Evolutionary conservation across 92 coral and sea anemone species (phyloP).

Genomic region (Porites divaricata): DNA sequence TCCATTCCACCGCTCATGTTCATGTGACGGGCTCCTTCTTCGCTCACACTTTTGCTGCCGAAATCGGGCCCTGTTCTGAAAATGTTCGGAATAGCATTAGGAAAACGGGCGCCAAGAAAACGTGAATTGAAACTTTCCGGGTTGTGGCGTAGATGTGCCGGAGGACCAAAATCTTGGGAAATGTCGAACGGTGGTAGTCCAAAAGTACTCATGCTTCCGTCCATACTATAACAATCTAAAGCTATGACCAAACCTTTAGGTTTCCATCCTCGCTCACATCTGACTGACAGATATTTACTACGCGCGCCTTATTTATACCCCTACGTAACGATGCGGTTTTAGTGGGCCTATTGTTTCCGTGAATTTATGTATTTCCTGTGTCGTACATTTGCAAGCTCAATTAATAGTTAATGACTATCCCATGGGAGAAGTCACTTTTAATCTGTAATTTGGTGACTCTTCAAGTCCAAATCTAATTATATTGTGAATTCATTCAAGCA

Average conservation of each 20-base stretch:
- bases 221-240: conserved; percentile 32
- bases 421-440: conserved; percentile 90
- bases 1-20: conserved; percentile 65
- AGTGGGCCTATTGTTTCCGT: conserved; percentile 85
- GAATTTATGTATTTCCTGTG: conserved; percentile 98
- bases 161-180: conserved; percentile 68
- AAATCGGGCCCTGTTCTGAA: conserved; percentile 56
- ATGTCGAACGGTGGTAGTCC: conserved; percentile 74
- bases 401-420: conserved; percentile 95
- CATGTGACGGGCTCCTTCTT: conserved; percentile 67
- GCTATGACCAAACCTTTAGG: conserved; percentile 25
- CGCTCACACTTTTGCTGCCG: conserved; percentile 51
- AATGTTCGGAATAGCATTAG: conserved; percentile 68
- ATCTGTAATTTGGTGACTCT: conserved; percentile 94
- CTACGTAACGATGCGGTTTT: conserved; percentile 78
- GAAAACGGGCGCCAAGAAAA: conserved; percentile 72
- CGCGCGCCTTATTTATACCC: conserved; percentile 83
- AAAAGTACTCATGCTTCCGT: conserved; percentile 75
- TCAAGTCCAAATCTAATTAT: conserved; percentile 93
- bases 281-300: conserved; percentile 68
- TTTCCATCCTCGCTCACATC: conserved; percentile 38
- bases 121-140: conserved; percentile 77
- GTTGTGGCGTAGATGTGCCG: conserved; percentile 79
- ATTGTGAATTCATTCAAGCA: conserved; percentile 76
- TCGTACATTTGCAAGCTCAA: conserved; percentile 94